phyloP scores from a whole-genome alignment of 2,888 invertebrate species.

The Calephelis perditalis region DNA sequence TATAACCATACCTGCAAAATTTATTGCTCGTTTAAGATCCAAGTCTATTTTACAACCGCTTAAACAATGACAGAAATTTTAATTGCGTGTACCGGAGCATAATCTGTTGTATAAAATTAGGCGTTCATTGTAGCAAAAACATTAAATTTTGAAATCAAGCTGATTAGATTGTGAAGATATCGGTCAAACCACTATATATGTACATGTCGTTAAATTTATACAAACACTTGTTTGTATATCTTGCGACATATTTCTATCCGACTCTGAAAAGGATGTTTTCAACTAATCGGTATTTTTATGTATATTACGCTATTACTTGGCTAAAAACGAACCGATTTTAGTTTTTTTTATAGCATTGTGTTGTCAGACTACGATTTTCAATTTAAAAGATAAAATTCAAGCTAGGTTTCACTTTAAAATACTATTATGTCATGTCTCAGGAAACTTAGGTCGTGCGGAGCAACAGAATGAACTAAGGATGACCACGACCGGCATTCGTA shows the following conservation, averaged over 20 bases:
- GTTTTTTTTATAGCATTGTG: no score
- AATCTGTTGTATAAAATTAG: background rate
- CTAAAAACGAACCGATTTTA: no score
- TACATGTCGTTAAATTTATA: no score
- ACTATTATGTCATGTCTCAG: conserved; percentile 10
- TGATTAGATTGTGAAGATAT: background rate
- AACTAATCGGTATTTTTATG: no score
- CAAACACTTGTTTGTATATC: no score
- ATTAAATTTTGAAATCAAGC: conserved; percentile 4
- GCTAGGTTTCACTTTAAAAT: background rate
- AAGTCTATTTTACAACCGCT: background rate
- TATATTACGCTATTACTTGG: no score
- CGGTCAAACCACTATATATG: no score
- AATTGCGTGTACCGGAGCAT: conserved; percentile 1
- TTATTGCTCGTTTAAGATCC: background rate
- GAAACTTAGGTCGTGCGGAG: conserved; percentile 8
- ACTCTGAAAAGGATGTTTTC: no score
- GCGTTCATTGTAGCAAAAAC: conserved; percentile 2
- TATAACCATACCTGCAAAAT: no score
- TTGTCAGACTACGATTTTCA: no score
- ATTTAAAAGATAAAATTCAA: background rate
- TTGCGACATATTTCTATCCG: no score
- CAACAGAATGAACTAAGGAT: background rate
- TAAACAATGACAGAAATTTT: conserved; percentile 3
- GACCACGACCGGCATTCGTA: conserved; percentile 7